These are phyloP conservation scores for Pachymerium ferrugineum DNA, from an alignment of 2,888 invertebrate species.

Conservation along the genomic window DNA sequence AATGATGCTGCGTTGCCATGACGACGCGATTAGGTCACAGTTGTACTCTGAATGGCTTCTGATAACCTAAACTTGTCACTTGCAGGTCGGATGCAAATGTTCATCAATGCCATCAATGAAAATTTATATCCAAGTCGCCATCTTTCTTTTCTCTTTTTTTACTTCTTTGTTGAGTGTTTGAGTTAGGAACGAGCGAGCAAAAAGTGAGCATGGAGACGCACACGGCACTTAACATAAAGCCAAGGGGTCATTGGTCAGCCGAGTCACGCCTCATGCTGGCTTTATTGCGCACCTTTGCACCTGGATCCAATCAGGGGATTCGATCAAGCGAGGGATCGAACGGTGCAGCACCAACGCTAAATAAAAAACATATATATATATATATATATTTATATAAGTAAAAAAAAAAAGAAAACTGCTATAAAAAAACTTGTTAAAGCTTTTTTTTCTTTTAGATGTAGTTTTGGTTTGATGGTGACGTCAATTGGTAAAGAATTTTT, in stretches of 20 bases:
- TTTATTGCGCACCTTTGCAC: slow-evolving; percentile 17
- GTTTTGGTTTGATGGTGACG: slow-evolving; percentile 4
- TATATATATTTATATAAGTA: too few species aligned
- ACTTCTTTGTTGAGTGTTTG: too few species aligned
- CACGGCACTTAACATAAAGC: slow-evolving; percentile 10
- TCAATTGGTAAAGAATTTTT: slow-evolving; percentile 1
- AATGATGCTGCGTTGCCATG: slow-evolving; percentile 13
- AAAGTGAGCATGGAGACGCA: background rate
- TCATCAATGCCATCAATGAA: background rate
- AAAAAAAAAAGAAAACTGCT: too few species aligned
- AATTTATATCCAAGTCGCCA: too few species aligned
- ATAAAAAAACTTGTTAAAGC: too few species aligned
- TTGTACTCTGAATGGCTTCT: slow-evolving; percentile 9
- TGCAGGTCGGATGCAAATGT: background rate
- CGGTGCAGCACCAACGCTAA: background rate
- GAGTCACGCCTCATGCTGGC: background rate
- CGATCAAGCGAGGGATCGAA: slow-evolving; percentile 9
- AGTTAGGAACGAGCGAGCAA: too few species aligned
- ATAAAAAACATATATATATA: background rate
- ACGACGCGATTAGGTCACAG: slow-evolving; percentile 4
- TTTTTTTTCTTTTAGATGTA: too few species aligned
- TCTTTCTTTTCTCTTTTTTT: too few species aligned
- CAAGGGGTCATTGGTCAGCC: slow-evolving; percentile 16
- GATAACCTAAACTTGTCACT: background rate
- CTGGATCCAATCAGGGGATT: slow-evolving; percentile 12